Percentiles rank a stretch among this genome's conserved stretches.
These are phyloP conservation scores for Diabrotica balteata DNA, from an alignment of 2,888 invertebrate genomes.

Conservation along the genomic window DNA sequence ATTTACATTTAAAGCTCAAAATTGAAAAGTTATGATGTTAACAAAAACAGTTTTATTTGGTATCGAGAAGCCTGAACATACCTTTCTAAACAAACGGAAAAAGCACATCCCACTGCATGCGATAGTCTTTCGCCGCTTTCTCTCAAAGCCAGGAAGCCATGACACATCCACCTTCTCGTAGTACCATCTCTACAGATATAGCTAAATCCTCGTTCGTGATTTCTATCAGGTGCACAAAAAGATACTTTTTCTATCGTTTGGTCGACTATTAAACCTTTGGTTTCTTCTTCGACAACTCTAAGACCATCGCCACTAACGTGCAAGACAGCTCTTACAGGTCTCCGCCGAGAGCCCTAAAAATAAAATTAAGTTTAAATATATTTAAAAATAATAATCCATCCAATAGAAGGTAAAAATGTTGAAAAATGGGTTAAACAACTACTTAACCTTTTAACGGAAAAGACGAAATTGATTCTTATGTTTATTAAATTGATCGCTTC, in stretches of 20 bases:
- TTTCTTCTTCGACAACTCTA: conserved; percentile 97
- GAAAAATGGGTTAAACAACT: too few relatives aligned
- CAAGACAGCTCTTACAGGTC: conserved; percentile 87
- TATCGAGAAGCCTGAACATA: background rate
- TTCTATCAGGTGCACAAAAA: conserved; percentile 99
- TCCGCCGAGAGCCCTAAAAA: conserved; percentile 82
- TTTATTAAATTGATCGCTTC: too few relatives aligned
- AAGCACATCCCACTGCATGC: conserved; percentile 99
- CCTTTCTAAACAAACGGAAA: conserved; percentile 94
- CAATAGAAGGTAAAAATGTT: too few relatives aligned
- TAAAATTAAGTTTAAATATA: conserved; percentile 24
- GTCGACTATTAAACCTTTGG: conserved; percentile 97
- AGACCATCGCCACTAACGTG: conserved; percentile 95
- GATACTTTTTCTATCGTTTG: conserved; percentile 99
- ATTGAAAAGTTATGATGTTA: too few relatives aligned
- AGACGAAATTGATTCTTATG: too few relatives aligned
- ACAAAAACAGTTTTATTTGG: too few relatives aligned
- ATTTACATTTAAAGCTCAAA: too few relatives aligned
- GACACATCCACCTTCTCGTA: conserved; percentile 99
- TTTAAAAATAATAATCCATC: too few relatives aligned
- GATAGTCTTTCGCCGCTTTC: conserved; percentile 97
- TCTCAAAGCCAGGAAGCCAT: conserved; percentile 95
- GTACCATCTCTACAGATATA: conserved; percentile 99
- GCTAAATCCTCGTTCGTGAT: conserved; percentile 97
- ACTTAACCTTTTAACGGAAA: too few relatives aligned